Conservation (phyloP, 2,888 invertebrate genomes). For the Pecten maximus region DNA sequence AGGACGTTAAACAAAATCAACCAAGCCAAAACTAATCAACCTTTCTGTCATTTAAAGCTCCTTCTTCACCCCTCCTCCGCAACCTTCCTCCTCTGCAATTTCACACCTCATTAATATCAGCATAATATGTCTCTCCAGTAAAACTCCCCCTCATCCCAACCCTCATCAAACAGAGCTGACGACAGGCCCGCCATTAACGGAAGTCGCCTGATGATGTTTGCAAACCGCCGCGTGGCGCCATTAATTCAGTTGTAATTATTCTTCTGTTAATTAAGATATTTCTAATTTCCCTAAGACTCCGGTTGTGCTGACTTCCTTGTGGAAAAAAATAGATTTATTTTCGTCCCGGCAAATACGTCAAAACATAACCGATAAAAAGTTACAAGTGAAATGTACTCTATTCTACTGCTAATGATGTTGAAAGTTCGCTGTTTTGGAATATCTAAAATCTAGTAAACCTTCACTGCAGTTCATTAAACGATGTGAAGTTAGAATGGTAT, state of each 20-base stretch:
- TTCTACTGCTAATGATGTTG: too few species aligned
- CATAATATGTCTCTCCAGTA: not conserved
- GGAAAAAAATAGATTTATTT: not conserved
- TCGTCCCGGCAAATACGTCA: not conserved
- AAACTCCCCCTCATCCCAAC: not conserved
- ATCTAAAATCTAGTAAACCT: too few species aligned
- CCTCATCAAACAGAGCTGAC: not conserved
- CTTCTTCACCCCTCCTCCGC: too few species aligned
- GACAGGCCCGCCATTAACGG: not conserved
- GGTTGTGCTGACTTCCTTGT: not conserved
- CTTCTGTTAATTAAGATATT: not conserved
- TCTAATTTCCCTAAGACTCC: not conserved
- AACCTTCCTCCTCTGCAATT: too few species aligned
- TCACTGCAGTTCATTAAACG: too few species aligned
- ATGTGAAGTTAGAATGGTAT: too few species aligned
- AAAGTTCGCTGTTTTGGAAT: too few species aligned
- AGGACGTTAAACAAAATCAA: too few species aligned
- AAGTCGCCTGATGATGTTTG: not conserved
- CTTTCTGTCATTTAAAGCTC: too few species aligned
- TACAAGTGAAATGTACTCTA: not conserved
- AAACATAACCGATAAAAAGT: not conserved
- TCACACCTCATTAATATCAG: not conserved
- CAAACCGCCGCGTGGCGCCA: not conserved
- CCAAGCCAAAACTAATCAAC: too few species aligned
- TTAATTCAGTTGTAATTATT: not conserved